A percentile compares a stretch with the other conserved stretches of the same genome.
phyloP scores from a whole-genome alignment of 2,888 invertebrate species.

The Standfussiana lucernea region DNA sequence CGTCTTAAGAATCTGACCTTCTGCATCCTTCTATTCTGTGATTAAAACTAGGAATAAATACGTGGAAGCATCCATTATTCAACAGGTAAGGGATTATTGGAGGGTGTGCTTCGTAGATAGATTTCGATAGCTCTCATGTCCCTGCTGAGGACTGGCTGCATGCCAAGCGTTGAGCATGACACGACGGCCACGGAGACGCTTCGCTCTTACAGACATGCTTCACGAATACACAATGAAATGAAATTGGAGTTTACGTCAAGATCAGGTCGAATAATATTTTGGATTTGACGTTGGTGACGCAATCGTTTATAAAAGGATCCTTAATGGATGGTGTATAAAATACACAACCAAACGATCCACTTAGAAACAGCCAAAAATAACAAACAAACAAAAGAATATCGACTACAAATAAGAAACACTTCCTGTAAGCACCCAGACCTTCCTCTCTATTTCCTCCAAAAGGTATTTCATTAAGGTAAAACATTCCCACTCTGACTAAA shows the following conservation, averaged over 20 bases:
- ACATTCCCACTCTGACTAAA: conserved; percentile 27
- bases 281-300: background rate
- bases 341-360: background rate
- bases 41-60: conserved; percentile 63
- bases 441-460: background rate
- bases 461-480: conserved; percentile 22
- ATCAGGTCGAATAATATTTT: conserved; percentile 20
- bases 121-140: conserved; percentile 71
- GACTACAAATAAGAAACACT: background rate
- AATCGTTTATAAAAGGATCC: background rate
- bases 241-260: conserved; percentile 38
- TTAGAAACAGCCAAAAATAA: background rate
- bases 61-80: conserved; percentile 78
- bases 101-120: conserved; percentile 72
- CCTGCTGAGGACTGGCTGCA: conserved; percentile 67
- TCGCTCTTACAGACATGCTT: conserved; percentile 45
- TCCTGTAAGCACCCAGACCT: background rate
- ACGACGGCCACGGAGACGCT: conserved; percentile 34
- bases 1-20: background rate
- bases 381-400: background rate
- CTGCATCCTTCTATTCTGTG: conserved; percentile 5
- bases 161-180: conserved; percentile 70
- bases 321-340: background rate
- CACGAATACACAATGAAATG: conserved; percentile 44
- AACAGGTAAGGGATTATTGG: conserved; percentile 80